Conservation (phyloP, 2,888 invertebrate species). For the Tricholauxania praeusta region DNA sequence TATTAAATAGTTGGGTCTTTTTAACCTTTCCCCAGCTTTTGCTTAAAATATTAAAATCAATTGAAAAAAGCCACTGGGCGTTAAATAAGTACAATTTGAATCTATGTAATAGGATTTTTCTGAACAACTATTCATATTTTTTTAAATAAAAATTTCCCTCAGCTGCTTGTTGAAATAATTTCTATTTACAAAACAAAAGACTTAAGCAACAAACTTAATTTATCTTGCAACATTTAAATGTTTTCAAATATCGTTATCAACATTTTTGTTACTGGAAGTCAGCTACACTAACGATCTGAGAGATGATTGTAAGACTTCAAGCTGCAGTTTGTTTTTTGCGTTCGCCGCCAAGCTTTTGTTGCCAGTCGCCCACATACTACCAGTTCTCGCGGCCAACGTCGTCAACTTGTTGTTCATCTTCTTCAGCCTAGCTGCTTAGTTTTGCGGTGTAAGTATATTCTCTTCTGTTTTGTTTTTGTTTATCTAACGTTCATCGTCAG, state of each 20-base stretch:
- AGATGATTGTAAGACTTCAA: background rate
- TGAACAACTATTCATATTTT: too few relatives aligned
- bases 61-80: too few relatives aligned
- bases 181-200: too few relatives aligned
- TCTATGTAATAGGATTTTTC: too few relatives aligned
- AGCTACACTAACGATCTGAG: background rate
- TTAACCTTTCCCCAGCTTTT: too few relatives aligned
- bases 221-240: too few relatives aligned
- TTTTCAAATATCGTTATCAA: background rate
- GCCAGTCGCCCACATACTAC: background rate
- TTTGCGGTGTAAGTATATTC: background rate
- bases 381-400: background rate
- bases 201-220: too few relatives aligned
- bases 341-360: background rate
- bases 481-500: constrained; percentile 26
- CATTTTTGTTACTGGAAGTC: background rate
- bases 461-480: background rate
- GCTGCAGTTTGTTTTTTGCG: background rate
- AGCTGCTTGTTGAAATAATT: too few relatives aligned
- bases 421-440: background rate
- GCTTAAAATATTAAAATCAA: too few relatives aligned
- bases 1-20: too few relatives aligned
- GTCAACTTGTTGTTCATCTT: constrained; percentile 1
- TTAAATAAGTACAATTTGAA: too few relatives aligned
- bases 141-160: too few relatives aligned